Conservation (phyloP, 1,140 invertebrate genomes). For the Hycleus cichorii region DNA sequence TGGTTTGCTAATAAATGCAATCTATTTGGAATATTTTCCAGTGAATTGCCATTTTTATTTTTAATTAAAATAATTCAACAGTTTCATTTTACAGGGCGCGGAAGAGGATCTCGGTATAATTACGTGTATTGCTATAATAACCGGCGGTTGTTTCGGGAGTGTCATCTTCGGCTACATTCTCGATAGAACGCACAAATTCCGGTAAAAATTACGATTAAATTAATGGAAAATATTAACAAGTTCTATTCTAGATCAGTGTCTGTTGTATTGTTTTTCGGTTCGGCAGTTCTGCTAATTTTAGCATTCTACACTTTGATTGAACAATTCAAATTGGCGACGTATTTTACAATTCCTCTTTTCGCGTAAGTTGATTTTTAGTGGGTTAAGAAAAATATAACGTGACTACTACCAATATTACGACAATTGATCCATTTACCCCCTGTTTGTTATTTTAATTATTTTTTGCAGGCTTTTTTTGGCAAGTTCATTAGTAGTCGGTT, state of each 20-base stretch:
- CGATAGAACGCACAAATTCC: conserved; percentile 32
- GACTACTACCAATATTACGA: too few relatives aligned
- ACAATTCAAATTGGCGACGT: conserved; percentile 14
- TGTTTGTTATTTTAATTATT: too few relatives aligned
- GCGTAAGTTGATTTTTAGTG: conserved; percentile 14
- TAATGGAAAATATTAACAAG: background rate
- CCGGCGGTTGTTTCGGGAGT: conserved; percentile 30
- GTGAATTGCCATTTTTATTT: conserved; percentile 11
- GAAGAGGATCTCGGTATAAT: conserved; percentile 27
- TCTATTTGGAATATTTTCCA: conserved; percentile 33
- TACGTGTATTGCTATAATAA: conserved; percentile 22
- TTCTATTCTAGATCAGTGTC: conserved; percentile 17
- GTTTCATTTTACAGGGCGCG: conserved; percentile 21
- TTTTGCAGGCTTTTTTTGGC: conserved; percentile 31
- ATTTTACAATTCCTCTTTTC: conserved; percentile 23
- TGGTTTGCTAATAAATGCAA: conserved; percentile 26
- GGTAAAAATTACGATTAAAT: conserved; percentile 17
- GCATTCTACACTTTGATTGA: conserved; percentile 7
- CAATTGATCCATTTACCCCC: too few relatives aligned
- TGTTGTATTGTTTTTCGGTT: conserved; percentile 7
- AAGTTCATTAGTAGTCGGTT: conserved; percentile 25
- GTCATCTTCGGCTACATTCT: conserved; percentile 30
- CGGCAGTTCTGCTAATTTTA: conserved; percentile 10
- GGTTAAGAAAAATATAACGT: too few relatives aligned
- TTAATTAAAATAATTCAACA: background rate